A percentile compares a stretch with the other conserved stretches of the same genome.
Conservation (phyloP, 2,797 vertebrate species). For the Limosa lapponica region DNA sequence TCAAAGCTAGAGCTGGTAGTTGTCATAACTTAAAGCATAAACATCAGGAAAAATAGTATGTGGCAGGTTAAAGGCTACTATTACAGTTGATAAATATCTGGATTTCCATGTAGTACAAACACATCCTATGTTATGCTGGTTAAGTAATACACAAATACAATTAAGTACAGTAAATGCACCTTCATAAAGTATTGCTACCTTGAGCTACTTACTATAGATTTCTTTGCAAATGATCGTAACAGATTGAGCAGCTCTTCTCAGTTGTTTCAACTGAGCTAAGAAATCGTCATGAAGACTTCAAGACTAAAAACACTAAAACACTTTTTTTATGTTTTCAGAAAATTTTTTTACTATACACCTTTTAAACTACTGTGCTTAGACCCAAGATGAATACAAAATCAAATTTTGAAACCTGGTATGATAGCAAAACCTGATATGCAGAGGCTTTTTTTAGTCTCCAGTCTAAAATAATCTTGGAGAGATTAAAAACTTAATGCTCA, state of each 20-base stretch:
- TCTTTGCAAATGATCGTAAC: neutral
- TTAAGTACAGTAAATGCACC: neutral
- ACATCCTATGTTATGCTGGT: neutral
- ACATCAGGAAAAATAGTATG: neutral
- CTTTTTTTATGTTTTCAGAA: neutral
- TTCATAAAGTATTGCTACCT: neutral
- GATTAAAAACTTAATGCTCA: neutral
- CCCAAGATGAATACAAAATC: neutral
- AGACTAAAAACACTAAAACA: neutral
- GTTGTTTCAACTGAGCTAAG: neutral
- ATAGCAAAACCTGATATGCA: neutral
- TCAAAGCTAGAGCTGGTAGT: neutral
- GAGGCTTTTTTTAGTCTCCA: neutral
- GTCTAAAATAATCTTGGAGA: neutral
- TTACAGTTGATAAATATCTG: slow-evolving; percentile 30
- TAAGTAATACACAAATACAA: neutral
- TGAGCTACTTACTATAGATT: neutral
- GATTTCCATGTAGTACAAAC: neutral
- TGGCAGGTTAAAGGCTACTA: slow-evolving; percentile 8
- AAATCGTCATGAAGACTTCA: neutral
- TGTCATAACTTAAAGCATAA: slow-evolving; percentile 21
- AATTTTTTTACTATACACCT: neutral
- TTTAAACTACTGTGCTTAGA: neutral
- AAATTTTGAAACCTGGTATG: neutral
- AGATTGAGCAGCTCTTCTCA: neutral